Conservation (phyloP, 2,888 invertebrate genomes). For the Netelia inedita region DNA sequence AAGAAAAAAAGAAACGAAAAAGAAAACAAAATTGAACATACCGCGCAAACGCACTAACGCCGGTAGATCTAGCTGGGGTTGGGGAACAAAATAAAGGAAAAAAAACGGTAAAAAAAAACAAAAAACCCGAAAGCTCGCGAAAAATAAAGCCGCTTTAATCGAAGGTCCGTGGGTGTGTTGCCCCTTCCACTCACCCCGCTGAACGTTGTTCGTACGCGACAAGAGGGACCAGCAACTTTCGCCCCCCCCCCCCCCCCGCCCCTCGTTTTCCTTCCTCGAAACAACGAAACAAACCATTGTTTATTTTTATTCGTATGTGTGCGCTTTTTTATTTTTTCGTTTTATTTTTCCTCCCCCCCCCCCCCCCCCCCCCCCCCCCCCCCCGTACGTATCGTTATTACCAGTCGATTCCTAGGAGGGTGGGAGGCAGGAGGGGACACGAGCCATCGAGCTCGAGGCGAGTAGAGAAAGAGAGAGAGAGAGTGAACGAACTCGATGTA, state of each 20-base stretch:
- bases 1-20: slow-evolving; percentile 23
- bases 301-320: slow-evolving; percentile 17
- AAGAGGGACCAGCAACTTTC: slow-evolving; percentile 1
- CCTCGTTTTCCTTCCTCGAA: slow-evolving; percentile 13
- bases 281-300: slow-evolving; percentile 34
- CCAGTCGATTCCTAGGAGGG: slow-evolving; percentile 21
- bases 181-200: slow-evolving; percentile 10
- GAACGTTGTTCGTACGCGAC: slow-evolving; percentile 3
- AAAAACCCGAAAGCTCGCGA: slow-evolving; percentile 52
- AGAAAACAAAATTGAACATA: background rate
- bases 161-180: slow-evolving; percentile 55
- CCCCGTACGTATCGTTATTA: slow-evolving; percentile 34
- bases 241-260: no score
- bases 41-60: background rate
- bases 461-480: background rate
- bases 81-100: no score
- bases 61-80: no score
- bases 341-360: slow-evolving; percentile 13
- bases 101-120: background rate
- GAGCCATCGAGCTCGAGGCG: background rate
- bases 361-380: no score
- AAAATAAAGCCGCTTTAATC: slow-evolving; percentile 65
- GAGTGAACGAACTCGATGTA: slow-evolving; percentile 33
- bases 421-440: no score
- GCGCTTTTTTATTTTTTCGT: background rate